phyloP scores from a whole-genome alignment of 2,113 vertebrate genomes.

The Cyrtonyx montezumae region DNA sequence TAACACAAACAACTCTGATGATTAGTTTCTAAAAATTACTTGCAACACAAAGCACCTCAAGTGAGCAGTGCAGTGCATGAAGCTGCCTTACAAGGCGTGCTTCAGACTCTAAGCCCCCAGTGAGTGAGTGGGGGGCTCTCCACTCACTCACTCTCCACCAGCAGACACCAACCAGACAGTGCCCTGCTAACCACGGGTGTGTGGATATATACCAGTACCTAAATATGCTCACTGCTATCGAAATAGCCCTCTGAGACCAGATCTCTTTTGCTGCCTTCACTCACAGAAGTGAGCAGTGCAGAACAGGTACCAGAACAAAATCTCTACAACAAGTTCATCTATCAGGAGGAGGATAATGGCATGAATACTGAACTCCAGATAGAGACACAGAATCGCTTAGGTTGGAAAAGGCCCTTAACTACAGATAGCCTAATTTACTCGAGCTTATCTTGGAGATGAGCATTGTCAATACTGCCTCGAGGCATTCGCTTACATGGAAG shows the following conservation, averaged over 20 bases:
- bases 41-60: not conserved
- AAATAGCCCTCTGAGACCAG: not conserved
- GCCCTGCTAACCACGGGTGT: not conserved
- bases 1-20: not conserved
- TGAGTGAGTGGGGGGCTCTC: no score
- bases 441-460: not conserved
- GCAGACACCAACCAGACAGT: not conserved
- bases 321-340: not conserved
- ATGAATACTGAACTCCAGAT: not conserved
- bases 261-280: not conserved
- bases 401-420: not conserved
- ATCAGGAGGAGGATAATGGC: not conserved
- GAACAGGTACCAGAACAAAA: not conserved
- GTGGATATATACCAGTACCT: not conserved
- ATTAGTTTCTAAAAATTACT: constrained; percentile 1
- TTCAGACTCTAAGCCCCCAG: not conserved
- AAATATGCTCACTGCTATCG: not conserved
- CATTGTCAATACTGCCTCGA: not conserved
- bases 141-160: not conserved
- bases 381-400: not conserved
- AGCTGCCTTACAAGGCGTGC: not conserved
- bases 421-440: not conserved
- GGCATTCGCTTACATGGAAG: not conserved
- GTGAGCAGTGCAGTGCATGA: fast-evolving
- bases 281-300: not conserved